Conservation (phyloP, 2,888 invertebrate genomes). For the Alentia gelatinosa region DNA sequence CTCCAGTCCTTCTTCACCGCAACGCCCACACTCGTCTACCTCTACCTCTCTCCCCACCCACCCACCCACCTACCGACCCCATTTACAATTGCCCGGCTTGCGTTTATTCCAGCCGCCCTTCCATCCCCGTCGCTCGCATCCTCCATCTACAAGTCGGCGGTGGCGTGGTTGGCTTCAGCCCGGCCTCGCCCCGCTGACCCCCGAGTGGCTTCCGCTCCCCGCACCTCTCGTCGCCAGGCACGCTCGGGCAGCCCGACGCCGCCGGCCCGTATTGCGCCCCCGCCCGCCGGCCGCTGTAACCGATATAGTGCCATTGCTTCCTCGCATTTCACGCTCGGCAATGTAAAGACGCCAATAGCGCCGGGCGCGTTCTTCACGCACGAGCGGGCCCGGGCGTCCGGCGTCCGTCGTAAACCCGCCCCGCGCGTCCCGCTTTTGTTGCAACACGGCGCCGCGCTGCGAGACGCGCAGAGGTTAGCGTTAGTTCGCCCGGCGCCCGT, state of each 20-base stretch:
- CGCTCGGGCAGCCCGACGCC: background rate
- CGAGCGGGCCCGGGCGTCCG: background rate
- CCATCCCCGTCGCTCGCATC: background rate
- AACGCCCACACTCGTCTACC: background rate
- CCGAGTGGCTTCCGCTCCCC: no score
- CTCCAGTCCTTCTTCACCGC: background rate
- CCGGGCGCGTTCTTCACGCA: background rate
- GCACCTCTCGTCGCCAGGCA: no score
- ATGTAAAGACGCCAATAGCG: background rate
- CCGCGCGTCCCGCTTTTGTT: no score
- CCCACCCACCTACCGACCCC: background rate
- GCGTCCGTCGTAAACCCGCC: no score
- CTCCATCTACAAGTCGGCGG: no score
- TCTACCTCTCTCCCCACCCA: background rate
- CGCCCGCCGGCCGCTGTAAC: background rate
- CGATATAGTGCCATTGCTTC: background rate
- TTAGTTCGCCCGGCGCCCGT: background rate
- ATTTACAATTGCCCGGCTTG: background rate
- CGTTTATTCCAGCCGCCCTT: background rate
- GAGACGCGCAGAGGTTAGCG: background rate
- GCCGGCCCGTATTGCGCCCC: background rate
- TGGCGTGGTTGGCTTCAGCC: no score
- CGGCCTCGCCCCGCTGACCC: background rate
- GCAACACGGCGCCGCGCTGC: no score
- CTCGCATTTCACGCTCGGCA: background rate